These are phyloP conservation scores for Diabrotica undecimpunctata DNA, from an alignment of 1,140 invertebrate genomes.

Conservation along the genomic window DNA sequence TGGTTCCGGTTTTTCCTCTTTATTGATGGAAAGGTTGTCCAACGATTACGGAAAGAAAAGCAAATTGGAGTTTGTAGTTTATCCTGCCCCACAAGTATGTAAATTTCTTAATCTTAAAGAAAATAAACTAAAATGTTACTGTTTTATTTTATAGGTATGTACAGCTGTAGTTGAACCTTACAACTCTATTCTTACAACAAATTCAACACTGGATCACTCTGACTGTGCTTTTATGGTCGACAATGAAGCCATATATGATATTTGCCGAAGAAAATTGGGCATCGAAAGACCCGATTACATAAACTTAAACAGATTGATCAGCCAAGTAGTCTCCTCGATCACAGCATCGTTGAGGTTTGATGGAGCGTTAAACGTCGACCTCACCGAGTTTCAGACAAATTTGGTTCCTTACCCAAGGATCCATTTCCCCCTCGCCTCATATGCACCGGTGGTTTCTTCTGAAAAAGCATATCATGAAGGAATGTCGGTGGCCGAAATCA, in stretches of 20 bases:
- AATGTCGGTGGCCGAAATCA: constrained; percentile 49
- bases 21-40: constrained; percentile 73
- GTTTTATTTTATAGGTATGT: constrained; percentile 34
- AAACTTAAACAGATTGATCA: constrained; percentile 62
- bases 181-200: constrained; percentile 61
- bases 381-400: constrained; percentile 76
- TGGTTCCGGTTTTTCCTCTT: constrained; percentile 76
- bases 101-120: constrained; percentile 44
- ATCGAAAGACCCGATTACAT: constrained; percentile 62
- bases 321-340: constrained; percentile 72
- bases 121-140: background rate
- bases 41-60: constrained; percentile 74
- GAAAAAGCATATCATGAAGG: constrained; percentile 68
- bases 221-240: constrained; percentile 65
- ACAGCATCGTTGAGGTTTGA: constrained; percentile 74
- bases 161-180: constrained; percentile 71
- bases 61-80: constrained; percentile 74
- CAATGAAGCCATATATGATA: constrained; percentile 72
- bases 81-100: constrained; percentile 76
- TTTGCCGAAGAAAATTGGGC: constrained; percentile 61
- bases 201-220: constrained; percentile 59
- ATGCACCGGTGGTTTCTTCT: constrained; percentile 60
- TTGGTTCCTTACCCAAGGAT: constrained; percentile 67
- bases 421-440: constrained; percentile 68
- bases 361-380: constrained; percentile 72